Conservation (phyloP, 2,113 vertebrate genomes). For the Barnardius zonarius region DNA sequence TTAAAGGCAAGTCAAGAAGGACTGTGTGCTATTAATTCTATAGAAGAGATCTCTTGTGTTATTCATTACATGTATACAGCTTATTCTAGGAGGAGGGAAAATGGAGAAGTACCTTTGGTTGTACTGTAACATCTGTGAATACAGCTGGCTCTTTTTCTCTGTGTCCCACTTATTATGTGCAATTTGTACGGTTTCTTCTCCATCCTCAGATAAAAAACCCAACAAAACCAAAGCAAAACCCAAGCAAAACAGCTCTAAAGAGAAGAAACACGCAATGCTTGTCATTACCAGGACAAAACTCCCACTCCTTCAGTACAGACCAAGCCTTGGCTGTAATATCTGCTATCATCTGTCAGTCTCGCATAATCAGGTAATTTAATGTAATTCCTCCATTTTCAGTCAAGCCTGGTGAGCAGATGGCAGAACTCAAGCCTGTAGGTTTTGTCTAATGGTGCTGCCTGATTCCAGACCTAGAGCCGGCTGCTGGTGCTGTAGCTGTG, state of each 20-base stretch:
- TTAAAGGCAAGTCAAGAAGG: constrained; percentile 45
- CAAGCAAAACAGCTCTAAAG: neutral
- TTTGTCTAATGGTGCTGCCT: neutral
- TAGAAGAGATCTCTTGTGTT: constrained; percentile 26
- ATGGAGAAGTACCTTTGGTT: constrained; percentile 39
- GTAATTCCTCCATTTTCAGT: constrained; percentile 48
- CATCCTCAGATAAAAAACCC: neutral
- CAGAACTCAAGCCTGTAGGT: neutral
- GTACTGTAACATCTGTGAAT: constrained; percentile 47
- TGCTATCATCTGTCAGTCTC: constrained; percentile 40
- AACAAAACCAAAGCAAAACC: neutral
- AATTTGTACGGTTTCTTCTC: constrained; percentile 54
- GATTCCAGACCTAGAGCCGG: neutral
- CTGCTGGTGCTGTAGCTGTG: rapidly evolving
- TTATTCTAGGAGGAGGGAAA: constrained; percentile 1
- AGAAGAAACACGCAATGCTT: neutral
- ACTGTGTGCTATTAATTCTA: constrained; percentile 32
- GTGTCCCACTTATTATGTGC: constrained; percentile 15
- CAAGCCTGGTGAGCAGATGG: constrained; percentile 51
- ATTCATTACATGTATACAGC: constrained; percentile 18
- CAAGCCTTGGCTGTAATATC: neutral
- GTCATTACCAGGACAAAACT: constrained; percentile 4
- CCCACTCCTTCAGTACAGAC: neutral
- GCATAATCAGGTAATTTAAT: constrained; percentile 57
- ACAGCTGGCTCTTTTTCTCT: constrained; percentile 29